Evolutionary conservation across 2,888 invertebrate genomes (phyloP).

Genomic region (Lapara coniferarum): DNA sequence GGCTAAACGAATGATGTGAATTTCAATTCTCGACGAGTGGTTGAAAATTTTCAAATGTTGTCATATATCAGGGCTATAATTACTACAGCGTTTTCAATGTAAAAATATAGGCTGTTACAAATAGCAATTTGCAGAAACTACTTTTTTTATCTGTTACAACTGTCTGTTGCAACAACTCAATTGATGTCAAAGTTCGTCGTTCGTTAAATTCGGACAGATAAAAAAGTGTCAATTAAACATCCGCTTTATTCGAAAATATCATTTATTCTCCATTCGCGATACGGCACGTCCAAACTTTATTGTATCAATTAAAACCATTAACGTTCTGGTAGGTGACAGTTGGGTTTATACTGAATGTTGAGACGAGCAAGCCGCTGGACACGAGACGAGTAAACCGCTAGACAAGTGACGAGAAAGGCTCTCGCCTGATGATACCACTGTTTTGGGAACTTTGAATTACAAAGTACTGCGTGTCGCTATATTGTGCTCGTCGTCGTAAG

Average conservation of each 20-base stretch:
- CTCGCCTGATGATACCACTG: too few species aligned
- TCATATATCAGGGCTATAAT: too few species aligned
- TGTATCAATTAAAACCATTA: slow-evolving; percentile 13
- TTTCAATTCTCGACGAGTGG: not conserved
- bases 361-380: too few species aligned
- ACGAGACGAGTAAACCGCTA: not conserved
- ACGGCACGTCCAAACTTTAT: slow-evolving; percentile 18
- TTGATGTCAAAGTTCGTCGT: not conserved
- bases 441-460: too few species aligned
- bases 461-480: too few species aligned
- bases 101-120: not conserved
- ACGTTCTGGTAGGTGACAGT: slow-evolving; percentile 6
- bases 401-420: not conserved
- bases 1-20: not conserved
- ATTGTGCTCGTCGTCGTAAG: too few species aligned
- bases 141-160: too few species aligned
- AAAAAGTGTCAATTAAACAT: not conserved
- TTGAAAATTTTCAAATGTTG: too few species aligned
- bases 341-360: not conserved
- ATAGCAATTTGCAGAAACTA: too few species aligned
- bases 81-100: not conserved
- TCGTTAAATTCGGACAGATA: not conserved
- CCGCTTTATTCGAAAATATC: slow-evolving; percentile 13
- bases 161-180: too few species aligned
- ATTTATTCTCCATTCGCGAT: slow-evolving; percentile 6